Base-by-base conservation (phyloP, 1,140 invertebrate genomes). In the Tetramorium simillimum region DNA sequence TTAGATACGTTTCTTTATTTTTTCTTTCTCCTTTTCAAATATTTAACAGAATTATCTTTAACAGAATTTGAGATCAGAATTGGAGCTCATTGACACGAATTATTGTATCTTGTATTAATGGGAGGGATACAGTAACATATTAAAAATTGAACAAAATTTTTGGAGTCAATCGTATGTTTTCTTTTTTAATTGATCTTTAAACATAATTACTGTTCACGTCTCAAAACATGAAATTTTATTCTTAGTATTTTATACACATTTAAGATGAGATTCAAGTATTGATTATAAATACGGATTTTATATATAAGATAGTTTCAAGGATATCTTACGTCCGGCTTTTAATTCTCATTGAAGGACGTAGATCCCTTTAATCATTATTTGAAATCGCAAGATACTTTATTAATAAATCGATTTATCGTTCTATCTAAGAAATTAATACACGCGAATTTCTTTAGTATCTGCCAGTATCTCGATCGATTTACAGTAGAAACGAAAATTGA, bases 231-330 rank as follows among this genome's bases (percentile, higher is more conserved):
- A 56, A n/a, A 56, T 21, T 56, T n/a, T 7, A 56, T 56, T 56
- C n/a, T 56, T 56, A 21, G 21, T 56, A n/a, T 21, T 7, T 56
- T 9, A 21, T 56, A 21, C n/a, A 7, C 53, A n/a, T 21, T 56
- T 56, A 56, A 56, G n/a, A 56, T 56, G 53, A 21, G 5, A 56
- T 56, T 21, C n/a, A 56, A 56, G n/a, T 56, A 56, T 2, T 2
- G 53, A 2, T 9, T 56, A 56, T 56, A 56, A n/a, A 56, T 46
- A 63, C 56, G 49, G 58, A 46, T 14, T 12, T 46, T 46, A 46
- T 14, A 14, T 46, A 12, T 46, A 75, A 69, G 70, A 63, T 65
- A 60, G 63, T 85, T 53, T 87, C 86, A 87, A 87, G 86, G 72
- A 46, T 46, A 87, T 70, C 46, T 85, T 60, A 33, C 49, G 60